These are phyloP conservation scores for Caenorhabditis sulstoni DNA, from an alignment of 2,888 invertebrate genomes.

Conservation along the genomic window DNA sequence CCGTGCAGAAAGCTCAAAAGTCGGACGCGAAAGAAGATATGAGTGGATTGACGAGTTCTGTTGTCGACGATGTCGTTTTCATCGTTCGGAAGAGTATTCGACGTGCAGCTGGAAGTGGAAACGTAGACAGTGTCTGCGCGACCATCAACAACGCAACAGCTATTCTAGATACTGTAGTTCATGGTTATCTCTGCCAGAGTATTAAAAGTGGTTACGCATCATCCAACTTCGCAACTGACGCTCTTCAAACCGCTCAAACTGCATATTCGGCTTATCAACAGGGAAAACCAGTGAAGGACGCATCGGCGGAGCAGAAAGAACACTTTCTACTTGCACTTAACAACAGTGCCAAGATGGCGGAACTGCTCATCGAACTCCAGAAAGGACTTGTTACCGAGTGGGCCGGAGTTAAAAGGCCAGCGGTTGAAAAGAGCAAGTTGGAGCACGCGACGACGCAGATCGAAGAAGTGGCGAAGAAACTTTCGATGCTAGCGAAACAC, in stretches of 20 bases:
- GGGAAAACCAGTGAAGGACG: conserved; percentile 71
- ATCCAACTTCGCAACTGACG: conserved; percentile 77
- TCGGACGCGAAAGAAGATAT: conserved; percentile 86
- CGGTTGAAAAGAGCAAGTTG: conserved; percentile 85
- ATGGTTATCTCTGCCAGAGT: conserved; percentile 85
- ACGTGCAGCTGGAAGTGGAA: conserved; percentile 91
- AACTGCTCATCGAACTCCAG: conserved; percentile 91
- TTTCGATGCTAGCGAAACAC: conserved; percentile 63
- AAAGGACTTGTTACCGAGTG: conserved; percentile 71
- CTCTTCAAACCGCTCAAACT: conserved; percentile 77
- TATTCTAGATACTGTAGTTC: conserved; percentile 90
- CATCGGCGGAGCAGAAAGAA: conserved; percentile 74
- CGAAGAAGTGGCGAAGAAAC: conserved; percentile 74
- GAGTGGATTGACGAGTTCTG: conserved; percentile 85
- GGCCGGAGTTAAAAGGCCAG: conserved; percentile 43
- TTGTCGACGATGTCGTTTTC: conserved; percentile 98
- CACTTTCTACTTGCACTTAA: conserved; percentile 87
- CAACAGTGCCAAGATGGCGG: conserved; percentile 92
- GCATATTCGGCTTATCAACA: conserved; percentile 69
- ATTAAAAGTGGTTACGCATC: conserved; percentile 74
- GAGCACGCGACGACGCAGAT: conserved; percentile 82
- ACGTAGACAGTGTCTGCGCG: conserved; percentile 95
- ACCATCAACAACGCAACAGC: conserved; percentile 91
- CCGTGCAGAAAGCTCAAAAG: conserved; percentile 91
- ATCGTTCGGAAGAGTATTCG: conserved; percentile 96